Evolutionary conservation across 1,140 invertebrate species (phyloP).

Genomic region (Drosophila nannoptera): DNA sequence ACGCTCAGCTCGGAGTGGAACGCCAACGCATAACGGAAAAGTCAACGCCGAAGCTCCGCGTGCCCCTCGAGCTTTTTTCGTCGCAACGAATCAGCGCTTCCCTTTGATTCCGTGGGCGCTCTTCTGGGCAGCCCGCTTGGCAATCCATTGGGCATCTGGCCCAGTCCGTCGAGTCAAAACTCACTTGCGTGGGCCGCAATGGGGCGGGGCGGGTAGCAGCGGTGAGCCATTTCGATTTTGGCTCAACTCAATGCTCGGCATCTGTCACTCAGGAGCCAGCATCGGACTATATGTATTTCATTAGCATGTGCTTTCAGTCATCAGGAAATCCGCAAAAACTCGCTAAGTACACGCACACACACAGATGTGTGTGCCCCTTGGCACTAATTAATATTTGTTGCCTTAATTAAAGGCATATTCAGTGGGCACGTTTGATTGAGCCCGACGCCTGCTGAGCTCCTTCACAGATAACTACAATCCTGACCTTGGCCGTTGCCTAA

Average conservation of each 20-base stretch:
- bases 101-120: conserved; percentile 27
- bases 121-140: conserved; percentile 1
- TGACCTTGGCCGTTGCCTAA: background rate
- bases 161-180: background rate
- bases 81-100: conserved; percentile 39
- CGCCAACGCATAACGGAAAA: conserved; percentile 28
- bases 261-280: background rate
- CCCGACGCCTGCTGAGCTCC: too few relatives aligned
- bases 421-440: conserved; percentile 4
- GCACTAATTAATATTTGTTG: conserved; percentile 68
- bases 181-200: conserved; percentile 32
- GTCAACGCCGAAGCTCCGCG: background rate
- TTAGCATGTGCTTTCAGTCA: conserved; percentile 34
- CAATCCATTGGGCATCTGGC: conserved; percentile 30
- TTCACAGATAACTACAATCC: background rate
- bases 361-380: conserved; percentile 7
- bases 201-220: conserved; percentile 24
- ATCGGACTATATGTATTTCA: conserved; percentile 52
- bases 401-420: conserved; percentile 55
- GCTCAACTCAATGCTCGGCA: background rate
- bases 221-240: conserved; percentile 18
- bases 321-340: conserved; percentile 28
- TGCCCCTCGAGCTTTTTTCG: conserved; percentile 23
- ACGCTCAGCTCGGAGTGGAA: conserved; percentile 27
- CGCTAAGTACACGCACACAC: conserved; percentile 6